Evolutionary conservation across 2,113 vertebrate species (phyloP), one percentile per base, ranked within the genome.

Genomic region (Haemorhous mexicanus): DNA sequence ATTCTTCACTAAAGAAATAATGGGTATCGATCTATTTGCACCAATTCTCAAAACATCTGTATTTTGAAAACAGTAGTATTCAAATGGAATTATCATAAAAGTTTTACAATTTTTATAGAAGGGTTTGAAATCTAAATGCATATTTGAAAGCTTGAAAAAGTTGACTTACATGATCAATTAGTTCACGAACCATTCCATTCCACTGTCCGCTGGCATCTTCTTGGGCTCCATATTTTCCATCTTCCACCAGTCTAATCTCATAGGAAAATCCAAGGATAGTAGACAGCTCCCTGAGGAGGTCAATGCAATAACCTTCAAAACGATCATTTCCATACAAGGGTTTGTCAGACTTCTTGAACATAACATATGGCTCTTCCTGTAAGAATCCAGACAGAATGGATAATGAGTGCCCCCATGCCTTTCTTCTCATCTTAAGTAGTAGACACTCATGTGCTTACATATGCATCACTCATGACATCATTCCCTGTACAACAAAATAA

Each of bases 281-380:
- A 89, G 99, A 98, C 87, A 99, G 97, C 96, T 99, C 99, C 84
- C 98, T 98, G 85, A 99, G 98, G 78, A 99, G 98, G 97, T 99
- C 99, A 84, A 99, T 99, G 95, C 99, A 99, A 97, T 98, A 99
- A 86, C 99, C 99, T 94, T 99, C 99, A 93, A 99, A 99, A 91
- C 99, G 98, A 93, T 99, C 99, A 82, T 99, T 99, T 67, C 99
- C 99, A 13, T 99, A 99, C 73, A 99, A 98, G 16, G 99, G 99
- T 93, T 99, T 99, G 97, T 99, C 99, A 89, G 99, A 99, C 92
- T 99, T 99, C 98, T 99, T 99, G 97, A 99, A 99, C 98, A 99
- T 98, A 96, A 99, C 99, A 80, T 99, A 99, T 19, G 99, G 99
- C 97, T 99, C 99, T 97, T 99, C 99, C 99, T 99, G 98, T 85